A percentile compares a stretch with the other conserved stretches of the same genome.
Evolutionary conservation across 2,797 vertebrate species (phyloP).

Genomic region (Dendrocincla fuliginosa): DNA sequence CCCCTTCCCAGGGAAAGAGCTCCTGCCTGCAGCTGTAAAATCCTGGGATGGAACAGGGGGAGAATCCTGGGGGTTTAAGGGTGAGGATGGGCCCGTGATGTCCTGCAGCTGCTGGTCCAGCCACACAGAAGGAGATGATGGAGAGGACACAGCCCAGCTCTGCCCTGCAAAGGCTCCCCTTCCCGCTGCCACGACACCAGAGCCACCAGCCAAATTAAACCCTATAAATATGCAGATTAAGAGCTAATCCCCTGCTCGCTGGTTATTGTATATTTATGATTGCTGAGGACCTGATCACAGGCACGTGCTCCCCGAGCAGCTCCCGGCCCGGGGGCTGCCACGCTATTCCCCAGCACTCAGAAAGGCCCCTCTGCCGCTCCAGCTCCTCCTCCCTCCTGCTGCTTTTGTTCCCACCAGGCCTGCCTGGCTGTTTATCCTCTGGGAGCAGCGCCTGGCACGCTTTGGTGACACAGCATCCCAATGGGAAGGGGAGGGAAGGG

Average conservation of each 20-base stretch:
- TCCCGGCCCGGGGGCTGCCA: neutral
- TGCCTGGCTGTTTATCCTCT: neutral
- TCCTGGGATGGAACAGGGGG: neutral
- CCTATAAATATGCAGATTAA: constrained; percentile 14
- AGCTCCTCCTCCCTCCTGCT: neutral
- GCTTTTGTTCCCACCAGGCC: neutral
- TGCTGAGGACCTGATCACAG: neutral
- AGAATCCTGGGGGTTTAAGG: rapidly evolving
- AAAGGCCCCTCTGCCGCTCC: neutral
- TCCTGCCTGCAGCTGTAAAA: neutral
- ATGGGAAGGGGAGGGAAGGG: neutral
- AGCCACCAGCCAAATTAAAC: constrained; percentile 31
- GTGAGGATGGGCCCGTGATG: neutral
- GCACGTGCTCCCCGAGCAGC: neutral
- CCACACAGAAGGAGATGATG: neutral
- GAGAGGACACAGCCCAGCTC: neutral
- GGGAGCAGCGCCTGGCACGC: neutral
- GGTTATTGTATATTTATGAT: constrained; percentile 2
- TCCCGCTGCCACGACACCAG: neutral
- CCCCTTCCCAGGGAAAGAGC: neutral
- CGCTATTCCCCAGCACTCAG: neutral
- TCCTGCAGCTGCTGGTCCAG: neutral
- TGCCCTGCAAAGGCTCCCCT: neutral
- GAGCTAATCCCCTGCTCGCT: constrained; percentile 10
- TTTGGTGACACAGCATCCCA: neutral